These are phyloP conservation scores for Platycercus adscitus DNA, from an alignment of 2,113 vertebrate genomes.

Conservation along the genomic window DNA sequence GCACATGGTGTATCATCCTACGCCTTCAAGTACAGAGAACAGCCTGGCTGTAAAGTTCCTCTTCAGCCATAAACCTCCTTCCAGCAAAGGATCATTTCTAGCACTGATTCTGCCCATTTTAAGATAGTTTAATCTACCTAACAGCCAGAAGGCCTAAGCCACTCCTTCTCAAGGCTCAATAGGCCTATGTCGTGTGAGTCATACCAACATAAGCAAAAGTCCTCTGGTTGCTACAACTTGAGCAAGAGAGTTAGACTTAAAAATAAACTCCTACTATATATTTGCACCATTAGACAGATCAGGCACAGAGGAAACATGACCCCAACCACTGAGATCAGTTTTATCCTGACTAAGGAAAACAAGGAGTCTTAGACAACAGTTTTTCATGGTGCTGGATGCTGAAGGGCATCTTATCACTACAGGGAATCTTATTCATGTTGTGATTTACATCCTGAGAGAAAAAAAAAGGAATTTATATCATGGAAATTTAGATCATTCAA, in stretches of 20 bases:
- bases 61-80: background rate
- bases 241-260: background rate
- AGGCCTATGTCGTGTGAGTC: background rate
- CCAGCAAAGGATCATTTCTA: background rate
- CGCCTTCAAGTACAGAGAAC: rapidly evolving
- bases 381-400: background rate
- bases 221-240: background rate
- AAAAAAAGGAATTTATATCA: background rate
- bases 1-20: background rate
- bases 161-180: background rate
- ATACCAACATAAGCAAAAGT: background rate
- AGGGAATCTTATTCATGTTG: background rate
- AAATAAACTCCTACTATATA: background rate
- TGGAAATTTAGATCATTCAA: background rate
- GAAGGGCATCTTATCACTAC: background rate
- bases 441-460: background rate
- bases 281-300: background rate
- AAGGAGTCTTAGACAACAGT: background rate
- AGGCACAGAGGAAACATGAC: background rate
- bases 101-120: background rate
- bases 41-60: background rate
- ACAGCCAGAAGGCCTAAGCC: background rate
- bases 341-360: background rate
- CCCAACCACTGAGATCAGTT: background rate
- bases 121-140: background rate